Percentiles rank a stretch among this genome's conserved stretches.
Conservation (phyloP, 1,140 invertebrate species). For the Plutomurus gul region DNA sequence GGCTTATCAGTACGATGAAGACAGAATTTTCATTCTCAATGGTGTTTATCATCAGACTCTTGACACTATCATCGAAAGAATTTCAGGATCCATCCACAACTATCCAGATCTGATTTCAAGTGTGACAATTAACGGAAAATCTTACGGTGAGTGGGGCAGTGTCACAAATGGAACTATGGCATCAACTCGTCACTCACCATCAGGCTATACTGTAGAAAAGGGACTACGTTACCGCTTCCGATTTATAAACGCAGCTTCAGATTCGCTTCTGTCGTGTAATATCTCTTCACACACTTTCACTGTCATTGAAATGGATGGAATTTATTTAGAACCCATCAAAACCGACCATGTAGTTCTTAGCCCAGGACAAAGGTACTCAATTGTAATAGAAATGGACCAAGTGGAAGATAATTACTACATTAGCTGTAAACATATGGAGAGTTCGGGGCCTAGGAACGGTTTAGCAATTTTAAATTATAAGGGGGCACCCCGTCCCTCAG, state of each 20-base stretch:
- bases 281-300: slow-evolving; percentile 29
- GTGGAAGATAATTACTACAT: slow-evolving; percentile 43
- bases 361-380: slow-evolving; percentile 43
- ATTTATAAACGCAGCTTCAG: slow-evolving; percentile 31
- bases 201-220: slow-evolving; percentile 33
- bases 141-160: slow-evolving; percentile 34
- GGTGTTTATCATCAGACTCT: slow-evolving; percentile 38
- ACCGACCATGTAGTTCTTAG: slow-evolving; percentile 44
- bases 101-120: slow-evolving; percentile 10
- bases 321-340: slow-evolving; percentile 9
- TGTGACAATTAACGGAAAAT: slow-evolving; percentile 43
- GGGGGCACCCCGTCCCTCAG: slow-evolving; percentile 3
- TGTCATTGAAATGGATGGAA: slow-evolving; percentile 47
- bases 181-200: neutral
- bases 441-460: slow-evolving; percentile 40
- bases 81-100: neutral
- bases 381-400: slow-evolving; percentile 43
- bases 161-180: neutral
- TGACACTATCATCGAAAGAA: neutral
- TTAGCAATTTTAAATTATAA: slow-evolving; percentile 42
- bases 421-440: slow-evolving; percentile 33
- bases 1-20: slow-evolving; percentile 33
- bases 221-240: slow-evolving; percentile 34
- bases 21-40: slow-evolving; percentile 28
- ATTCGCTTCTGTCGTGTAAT: slow-evolving; percentile 26